Evolutionary conservation across 2,888 invertebrate species (phyloP).

Genomic region (Heterodera filipjevi): DNA sequence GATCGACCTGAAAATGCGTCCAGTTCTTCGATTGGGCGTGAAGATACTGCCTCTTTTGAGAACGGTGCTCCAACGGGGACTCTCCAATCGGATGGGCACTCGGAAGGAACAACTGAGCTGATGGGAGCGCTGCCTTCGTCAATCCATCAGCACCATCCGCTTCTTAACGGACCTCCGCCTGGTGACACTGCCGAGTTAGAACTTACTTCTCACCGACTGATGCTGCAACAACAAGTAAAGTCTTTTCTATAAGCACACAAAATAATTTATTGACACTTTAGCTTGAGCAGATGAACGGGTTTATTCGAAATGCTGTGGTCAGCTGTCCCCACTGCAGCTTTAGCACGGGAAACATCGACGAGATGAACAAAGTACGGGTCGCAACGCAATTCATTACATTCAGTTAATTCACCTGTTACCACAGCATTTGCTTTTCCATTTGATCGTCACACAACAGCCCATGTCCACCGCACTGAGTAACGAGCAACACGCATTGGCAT

Average conservation of each 20-base stretch:
- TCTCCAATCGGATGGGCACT: background rate
- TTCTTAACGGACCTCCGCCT: slow-evolving; percentile 7
- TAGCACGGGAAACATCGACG: slow-evolving; percentile 45
- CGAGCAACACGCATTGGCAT: slow-evolving; percentile 24
- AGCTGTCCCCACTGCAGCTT: slow-evolving; percentile 45
- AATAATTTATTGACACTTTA: slow-evolving; percentile 21
- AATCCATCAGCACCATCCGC: slow-evolving; percentile 10
- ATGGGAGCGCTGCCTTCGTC: background rate
- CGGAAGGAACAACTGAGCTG: slow-evolving; percentile 4
- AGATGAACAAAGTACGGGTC: slow-evolving; percentile 44
- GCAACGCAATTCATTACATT: slow-evolving; percentile 36
- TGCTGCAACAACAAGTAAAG: slow-evolving; percentile 35
- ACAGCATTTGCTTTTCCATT: slow-evolving; percentile 23
- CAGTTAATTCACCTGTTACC: background rate
- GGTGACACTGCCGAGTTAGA: slow-evolving; percentile 16
- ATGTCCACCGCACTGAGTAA: slow-evolving; percentile 20
- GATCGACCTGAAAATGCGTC: slow-evolving; percentile 36
- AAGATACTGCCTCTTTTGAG: slow-evolving; percentile 24
- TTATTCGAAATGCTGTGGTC: slow-evolving; percentile 33
- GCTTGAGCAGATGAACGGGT: slow-evolving; percentile 37
- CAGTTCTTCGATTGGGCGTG: slow-evolving; percentile 29
- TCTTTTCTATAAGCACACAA: no score
- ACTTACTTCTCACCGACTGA: slow-evolving; percentile 26
- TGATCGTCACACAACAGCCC: slow-evolving; percentile 26
- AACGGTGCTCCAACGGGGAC: background rate